Base-by-base conservation (phyloP, 2,888 invertebrate species). In the Xestia ashworthii region DNA sequence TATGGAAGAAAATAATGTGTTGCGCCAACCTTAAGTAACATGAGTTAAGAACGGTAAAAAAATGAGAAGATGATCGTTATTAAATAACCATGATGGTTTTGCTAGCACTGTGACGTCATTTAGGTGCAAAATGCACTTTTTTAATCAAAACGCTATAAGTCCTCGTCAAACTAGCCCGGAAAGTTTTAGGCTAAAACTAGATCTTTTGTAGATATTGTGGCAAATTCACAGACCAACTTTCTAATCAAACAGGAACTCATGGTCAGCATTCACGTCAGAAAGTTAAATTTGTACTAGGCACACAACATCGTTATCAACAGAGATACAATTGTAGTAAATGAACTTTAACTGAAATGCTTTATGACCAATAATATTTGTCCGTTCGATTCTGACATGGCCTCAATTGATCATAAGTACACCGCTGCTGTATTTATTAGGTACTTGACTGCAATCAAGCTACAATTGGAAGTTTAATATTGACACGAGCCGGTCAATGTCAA, bases 401-500 rank as follows among this genome's bases (percentile, higher is more conserved):
- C 32, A 79, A 83, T 83, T 83, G 60, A 9, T 62, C 41, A 79
- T 66, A 66, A 32, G 70, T 19, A 32, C 38, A 48, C 38, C 55
- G 64, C 50, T 60, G 25, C n/a, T 83, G 16, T 50, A 53, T 71
- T 58, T 50, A 64, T 38, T 71, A 48, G 41, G 19, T 70, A 71
- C 64, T 65, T 71, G 46, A 38, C 48, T 44, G 48, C 44, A 76
- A 76, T 76, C 64, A 69, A 62, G 44, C 69, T 0, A 69, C 16
- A 71, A 85, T 76, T 71, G 53, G 44, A 55, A 48, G 25, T 25
- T 50, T 62, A 71, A 71, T 75, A 82, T 72, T 65, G 55, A 71
- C 50, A 76, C 60, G 38, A 46, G 44, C 5, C 4, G 46, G 48
- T 41, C 65, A 66, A 62, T 71, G 65, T 71, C 82, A 81, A 85